Evolutionary conservation across 64 coral and sea anemone genomes (phyloP), one percentile per base, ranked within the genome.

Genomic region (Dendronephthya gigantea): DNA sequence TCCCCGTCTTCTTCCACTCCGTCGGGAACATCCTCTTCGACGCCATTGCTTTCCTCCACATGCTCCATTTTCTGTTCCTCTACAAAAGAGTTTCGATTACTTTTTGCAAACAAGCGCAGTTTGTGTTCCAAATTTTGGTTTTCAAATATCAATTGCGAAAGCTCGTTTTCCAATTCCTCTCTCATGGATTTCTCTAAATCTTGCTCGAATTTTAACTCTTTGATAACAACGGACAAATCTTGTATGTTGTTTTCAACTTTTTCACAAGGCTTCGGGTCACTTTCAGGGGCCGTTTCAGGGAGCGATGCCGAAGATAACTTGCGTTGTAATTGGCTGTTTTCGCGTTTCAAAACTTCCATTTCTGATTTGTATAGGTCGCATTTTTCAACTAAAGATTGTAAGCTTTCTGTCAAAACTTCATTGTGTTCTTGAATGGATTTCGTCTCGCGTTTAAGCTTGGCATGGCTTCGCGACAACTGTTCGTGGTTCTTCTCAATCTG

Each of bases 361-460:
- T 98, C 92, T 33, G 83, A 83, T 51, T 84, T 91, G 85, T 98
- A 98, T 7, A 88, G 87, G 19, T 98, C 95, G 19, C 95, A 98
- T 81, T 90, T 93, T 15, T n/a, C 79, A 82, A 91, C 89, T 87
- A 98, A 89, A 35, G 55, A 82, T 35, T 98, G 92, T n/a, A 98
- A 88, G 10, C 86, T 98, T 83, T 93, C 92, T 31, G 88, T 84
- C 39, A 98, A 48, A 23, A 85, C 58, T 89, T 93, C 88, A 84
- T 93, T 93, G 41, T 91, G 89, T 83, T 88, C 93, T 74, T 91
- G 89, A 85, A 93, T 93, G 0, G 86, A 83, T 0, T 39, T 68
- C 37, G 95, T 92, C 34, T 98, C 95, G 34, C 82, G 84, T 85
- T 98, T 89, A 7, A 98, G 82, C 83, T 89, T 90, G 15, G 90